These are phyloP conservation scores for Bibio marci DNA, from an alignment of 2,888 invertebrate species.

Conservation along the genomic window DNA sequence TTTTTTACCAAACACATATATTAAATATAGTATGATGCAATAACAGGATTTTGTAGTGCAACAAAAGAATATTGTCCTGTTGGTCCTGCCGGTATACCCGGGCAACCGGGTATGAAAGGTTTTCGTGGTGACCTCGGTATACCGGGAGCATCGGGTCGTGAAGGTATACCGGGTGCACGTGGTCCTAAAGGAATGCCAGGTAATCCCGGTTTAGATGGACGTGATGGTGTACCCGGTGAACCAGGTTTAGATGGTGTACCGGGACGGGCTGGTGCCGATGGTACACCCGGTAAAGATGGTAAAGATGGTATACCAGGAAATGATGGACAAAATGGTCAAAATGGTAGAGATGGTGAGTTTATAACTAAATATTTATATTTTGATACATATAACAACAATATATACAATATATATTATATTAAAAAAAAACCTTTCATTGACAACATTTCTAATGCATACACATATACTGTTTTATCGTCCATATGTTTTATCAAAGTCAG, in stretches of 20 bases:
- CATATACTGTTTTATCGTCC: too few relatives aligned
- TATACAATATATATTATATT: conserved; percentile 1
- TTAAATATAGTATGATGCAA: conserved; percentile 62
- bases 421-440: conserved; percentile 8
- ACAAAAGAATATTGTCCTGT: conserved; percentile 67
- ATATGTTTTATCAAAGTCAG: too few relatives aligned
- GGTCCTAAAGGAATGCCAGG: conserved; percentile 39
- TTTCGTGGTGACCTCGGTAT: conserved; percentile 48
- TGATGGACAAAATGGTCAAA: conserved; percentile 40
- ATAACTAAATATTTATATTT: too few relatives aligned
- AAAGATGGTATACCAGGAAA: conserved; percentile 41
- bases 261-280: conserved; percentile 67
- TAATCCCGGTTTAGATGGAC: conserved; percentile 60
- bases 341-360: conserved; percentile 47
- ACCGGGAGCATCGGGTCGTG: conserved; percentile 43
- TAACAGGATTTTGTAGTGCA: conserved; percentile 70
- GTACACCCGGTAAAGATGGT: conserved; percentile 56
- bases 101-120: conserved; percentile 53
- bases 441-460: too few relatives aligned
- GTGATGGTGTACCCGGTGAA: conserved; percentile 80
- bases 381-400: not conserved
- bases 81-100: conserved; percentile 43
- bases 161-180: conserved; percentile 22
- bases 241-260: conserved; percentile 78
- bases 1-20: too few relatives aligned